Percentiles rank a stretch among this genome's conserved stretches.
Conservation (phyloP, 2,797 vertebrate species). For the Falco biarmicus region DNA sequence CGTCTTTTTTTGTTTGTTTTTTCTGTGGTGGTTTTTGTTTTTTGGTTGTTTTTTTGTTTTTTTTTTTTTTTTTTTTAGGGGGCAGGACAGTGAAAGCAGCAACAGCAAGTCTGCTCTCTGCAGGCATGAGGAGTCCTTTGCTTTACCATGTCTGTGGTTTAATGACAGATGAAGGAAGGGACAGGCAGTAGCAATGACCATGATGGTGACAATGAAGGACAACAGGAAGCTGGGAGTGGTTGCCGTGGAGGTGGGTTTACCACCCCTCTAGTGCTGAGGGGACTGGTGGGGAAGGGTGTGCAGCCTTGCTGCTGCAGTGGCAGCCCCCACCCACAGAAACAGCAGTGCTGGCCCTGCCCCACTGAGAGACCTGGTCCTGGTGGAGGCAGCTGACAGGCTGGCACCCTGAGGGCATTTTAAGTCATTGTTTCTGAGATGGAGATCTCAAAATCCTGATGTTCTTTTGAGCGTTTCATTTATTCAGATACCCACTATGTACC, state of each 20-base stretch:
- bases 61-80: background rate
- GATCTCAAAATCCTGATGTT: background rate
- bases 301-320: background rate
- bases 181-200: fast-evolving
- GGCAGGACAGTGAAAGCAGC: background rate
- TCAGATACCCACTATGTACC: background rate
- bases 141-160: background rate
- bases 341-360: background rate
- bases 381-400: background rate
- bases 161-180: background rate
- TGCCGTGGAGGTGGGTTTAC: background rate
- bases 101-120: background rate
- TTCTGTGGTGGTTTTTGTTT: no score
- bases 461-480: background rate
- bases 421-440: background rate
- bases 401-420: background rate
- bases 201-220: background rate
- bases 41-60: no score
- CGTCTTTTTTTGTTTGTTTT: no score
- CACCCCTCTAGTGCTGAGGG: background rate
- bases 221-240: fast-evolving
- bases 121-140: no score
- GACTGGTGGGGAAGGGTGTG: background rate
- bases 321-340: background rate
- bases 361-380: background rate